phyloP scores from a whole-genome alignment of 2,888 invertebrate species.

The Candidula unifasciata region DNA sequence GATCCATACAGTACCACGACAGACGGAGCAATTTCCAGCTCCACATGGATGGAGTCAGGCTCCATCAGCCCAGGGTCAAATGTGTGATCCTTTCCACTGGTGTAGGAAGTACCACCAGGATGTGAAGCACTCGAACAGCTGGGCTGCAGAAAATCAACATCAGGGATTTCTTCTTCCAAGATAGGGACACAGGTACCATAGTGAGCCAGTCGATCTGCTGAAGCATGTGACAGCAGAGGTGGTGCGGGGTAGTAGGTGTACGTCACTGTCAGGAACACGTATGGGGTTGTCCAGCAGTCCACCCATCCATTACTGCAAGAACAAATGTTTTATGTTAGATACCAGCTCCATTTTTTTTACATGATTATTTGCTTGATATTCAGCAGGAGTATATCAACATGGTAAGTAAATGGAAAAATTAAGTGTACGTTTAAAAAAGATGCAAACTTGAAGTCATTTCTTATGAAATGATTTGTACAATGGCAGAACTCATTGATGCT shows the following conservation, averaged over 20 bases:
- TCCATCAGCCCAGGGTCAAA: constrained; percentile 92
- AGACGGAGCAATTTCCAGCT: constrained; percentile 95
- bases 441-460: no score
- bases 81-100: constrained; percentile 7
- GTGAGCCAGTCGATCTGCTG: constrained; percentile 75
- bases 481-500: no score
- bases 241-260: constrained; percentile 96
- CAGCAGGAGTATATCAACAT: no score
- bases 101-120: neutral
- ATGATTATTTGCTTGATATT: no score
- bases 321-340: neutral
- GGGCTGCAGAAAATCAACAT: constrained; percentile 34
- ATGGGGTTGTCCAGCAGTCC: constrained; percentile 97
- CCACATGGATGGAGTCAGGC: constrained; percentile 93
- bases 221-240: constrained; percentile 84
- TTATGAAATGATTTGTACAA: no score
- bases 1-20: constrained; percentile 94
- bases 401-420: no score
- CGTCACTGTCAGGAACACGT: constrained; percentile 92
- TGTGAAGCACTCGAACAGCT: constrained; percentile 38
- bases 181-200: constrained; percentile 89
- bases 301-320: constrained; percentile 87
- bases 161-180: constrained; percentile 92
- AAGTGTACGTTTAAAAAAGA: no score
- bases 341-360: no score